Percentiles rank a stretch among this genome's conserved stretches.
Evolutionary conservation across 2,888 invertebrate genomes (phyloP).

Genomic region (Rhopalosiphum nymphaeae): DNA sequence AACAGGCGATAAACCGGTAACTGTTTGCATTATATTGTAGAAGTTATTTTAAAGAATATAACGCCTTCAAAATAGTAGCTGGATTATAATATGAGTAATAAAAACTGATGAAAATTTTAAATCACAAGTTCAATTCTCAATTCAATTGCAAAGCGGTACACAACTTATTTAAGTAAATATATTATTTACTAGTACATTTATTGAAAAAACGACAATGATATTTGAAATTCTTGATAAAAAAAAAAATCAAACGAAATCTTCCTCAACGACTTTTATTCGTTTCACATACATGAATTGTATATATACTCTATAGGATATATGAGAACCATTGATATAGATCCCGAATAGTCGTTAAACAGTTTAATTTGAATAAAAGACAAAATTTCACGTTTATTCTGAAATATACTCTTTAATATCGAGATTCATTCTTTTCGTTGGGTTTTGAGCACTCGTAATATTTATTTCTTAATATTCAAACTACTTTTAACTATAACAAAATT

Average conservation of each 20-base stretch:
- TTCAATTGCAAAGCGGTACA: not conserved
- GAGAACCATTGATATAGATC: not conserved
- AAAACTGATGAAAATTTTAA: not conserved
- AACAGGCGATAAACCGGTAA: not conserved
- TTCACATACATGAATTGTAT: not conserved
- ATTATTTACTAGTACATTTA: not conserved
- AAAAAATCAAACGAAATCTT: not conserved
- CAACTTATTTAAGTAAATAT: not conserved
- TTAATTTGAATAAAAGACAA: not conserved
- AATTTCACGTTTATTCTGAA: not conserved
- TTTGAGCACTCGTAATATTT: not conserved
- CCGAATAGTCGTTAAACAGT: not conserved
- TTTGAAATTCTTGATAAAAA: not conserved
- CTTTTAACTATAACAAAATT: not conserved
- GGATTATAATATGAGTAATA: too few relatives aligned
- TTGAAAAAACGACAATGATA: not conserved
- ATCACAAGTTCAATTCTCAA: not conserved
- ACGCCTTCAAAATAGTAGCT: not conserved
- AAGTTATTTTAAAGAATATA: not conserved
- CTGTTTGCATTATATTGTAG: too few relatives aligned
- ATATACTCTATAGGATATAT: not conserved
- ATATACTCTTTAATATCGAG: not conserved
- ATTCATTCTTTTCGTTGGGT: not conserved
- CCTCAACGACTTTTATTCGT: not conserved
- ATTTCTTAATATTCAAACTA: not conserved